Base-by-base conservation (phyloP, 2,113 vertebrate genomes). In the Meriones unguiculatus region DNA sequence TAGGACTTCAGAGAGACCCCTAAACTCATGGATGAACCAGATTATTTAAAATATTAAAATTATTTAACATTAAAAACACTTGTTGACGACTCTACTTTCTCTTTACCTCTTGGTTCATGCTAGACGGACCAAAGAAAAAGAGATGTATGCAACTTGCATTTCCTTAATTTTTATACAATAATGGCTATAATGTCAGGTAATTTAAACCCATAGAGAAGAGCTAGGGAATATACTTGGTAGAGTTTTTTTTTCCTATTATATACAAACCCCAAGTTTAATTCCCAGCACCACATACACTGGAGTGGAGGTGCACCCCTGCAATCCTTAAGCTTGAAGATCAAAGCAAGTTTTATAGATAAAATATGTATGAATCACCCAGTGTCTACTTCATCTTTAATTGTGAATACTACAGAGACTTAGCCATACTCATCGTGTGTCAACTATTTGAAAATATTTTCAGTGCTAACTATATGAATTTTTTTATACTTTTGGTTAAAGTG, bases 361-460 rank as follows among this genome's bases (percentile, higher is more conserved):
- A 1, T 67, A 12, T 3, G 87, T 11, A 32, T 95, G n/a, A 92
- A 2, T 12, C 65, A 30, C 77, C 30, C 87, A 41, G 67, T 91
- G 93, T 96, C n/a, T 93, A 28, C 32, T 90, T 94, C 22, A 91
- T 52, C 50, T 81, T 73, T 97, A 97, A 75, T 67, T 88, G 73
- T 92, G 88, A 88, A 85, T 32, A 72, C 59, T 4, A 80, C 28
- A 69, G 59, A 88, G 38, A 91, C 10, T 80, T 92, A 15, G 10
- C 38, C 94, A 77, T 75, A 84, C 69, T 17, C 62, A 81, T 89
- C 73, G 62, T 75, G n/a, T 50, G 87, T 69, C 67, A 93, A 92
- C 80, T 70, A 62, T 72, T 75, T 75, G 9, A 35, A 96, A 59
- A 64, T 54, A 89, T 69, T 95, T 93, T 62, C 64, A 64, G 0